Base-by-base conservation (phyloP, 1,140 invertebrate genomes). In the Manduca sexta region DNA sequence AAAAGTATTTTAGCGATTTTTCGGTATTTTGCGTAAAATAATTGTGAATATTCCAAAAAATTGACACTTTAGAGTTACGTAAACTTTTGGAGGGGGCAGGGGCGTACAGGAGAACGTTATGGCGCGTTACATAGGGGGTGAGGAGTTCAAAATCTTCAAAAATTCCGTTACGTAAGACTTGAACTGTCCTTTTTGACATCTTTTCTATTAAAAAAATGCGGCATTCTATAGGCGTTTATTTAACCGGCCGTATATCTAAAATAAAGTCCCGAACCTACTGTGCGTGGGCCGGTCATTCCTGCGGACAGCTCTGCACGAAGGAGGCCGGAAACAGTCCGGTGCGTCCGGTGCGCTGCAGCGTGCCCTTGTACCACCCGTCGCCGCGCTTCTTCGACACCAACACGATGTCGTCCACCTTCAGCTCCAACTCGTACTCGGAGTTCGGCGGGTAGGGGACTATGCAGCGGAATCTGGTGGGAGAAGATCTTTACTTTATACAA, bases 321-420 rank as follows among this genome's bases (percentile, higher is more conserved):
- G 94, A 97, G 31, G 94, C 94, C 1, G 97, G 97, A 84, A 98
- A 98, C 1, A 98, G 88, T 4, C 97, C 97, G 1, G 94, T 96
- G 60, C 95, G 92, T 11, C 96, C 95, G 1, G 95, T 97, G 38
- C 95, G 89, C 65, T 96, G 92, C 58, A 94, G 90, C 1, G 95
- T 97, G 3, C 96, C 97, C 77, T 98, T 98, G 74, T 94, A 97
- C 96, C 96, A 98, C 10, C 97, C 97, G 69, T 98, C 96, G 16
- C 97, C 95, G 30, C 95, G 90, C 75, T 97, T 97, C 60, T 94
- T 95, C 69, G 95, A 93, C 2, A 98, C 95, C 63, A 95, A 93
- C 45, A 98, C 95, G 42, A 98, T 92, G 70, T 98, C 97, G 15
- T 95, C 95, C 12, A 97, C 90, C 55, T 94, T 93, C 1, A 98